Evolutionary conservation across 1,140 invertebrate species (phyloP), one percentile per base, ranked within the genome.

Genomic region (Aphidius gifuensis): DNA sequence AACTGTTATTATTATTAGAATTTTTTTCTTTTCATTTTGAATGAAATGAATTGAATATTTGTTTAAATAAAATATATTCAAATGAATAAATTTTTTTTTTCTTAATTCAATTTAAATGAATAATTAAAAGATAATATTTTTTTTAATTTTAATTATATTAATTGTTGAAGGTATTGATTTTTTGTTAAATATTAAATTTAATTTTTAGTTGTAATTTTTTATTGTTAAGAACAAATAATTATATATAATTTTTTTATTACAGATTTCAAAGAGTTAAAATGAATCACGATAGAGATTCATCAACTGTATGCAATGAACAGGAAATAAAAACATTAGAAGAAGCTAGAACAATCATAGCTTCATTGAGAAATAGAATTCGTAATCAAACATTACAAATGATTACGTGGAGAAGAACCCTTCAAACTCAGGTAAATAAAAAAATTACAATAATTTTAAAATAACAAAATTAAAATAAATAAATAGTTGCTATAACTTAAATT

Each of bases 311-410:
- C 4, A 32, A 32, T 32, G 40, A 58, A 42, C 9, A 74, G n/a
- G 81, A 82, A 61, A 77, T 84, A 38, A 78, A 74, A 39, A 83
- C 77, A 43, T 66, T 85, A 67, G 83, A 85, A 62, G 82, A 84
- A 69, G 83, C 83, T 5, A 78, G 80, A 58, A 70, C 70, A 55
- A 77, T 84, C 54, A 85, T 85, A 61, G 78, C 76, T 8, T 76
- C 81, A 8, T 73, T 85, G 6, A 74, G 77, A 60, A 77, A 82
- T 46, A 73, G 79, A 58, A 80, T 83, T 57, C 74, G 81, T 61
- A 73, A 74, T 9, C 83, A 84, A 57, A 73, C 82, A n/a, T 79
- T 83, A 64, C 81, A 84, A 63, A 78, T 84, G 69, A 71, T 84
- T 38, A 74, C 78, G 7, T 84, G 82, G 82, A 70, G 82, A 39